Conservation (phyloP, 2,113 vertebrate species). For the Cygnus buccinator region DNA sequence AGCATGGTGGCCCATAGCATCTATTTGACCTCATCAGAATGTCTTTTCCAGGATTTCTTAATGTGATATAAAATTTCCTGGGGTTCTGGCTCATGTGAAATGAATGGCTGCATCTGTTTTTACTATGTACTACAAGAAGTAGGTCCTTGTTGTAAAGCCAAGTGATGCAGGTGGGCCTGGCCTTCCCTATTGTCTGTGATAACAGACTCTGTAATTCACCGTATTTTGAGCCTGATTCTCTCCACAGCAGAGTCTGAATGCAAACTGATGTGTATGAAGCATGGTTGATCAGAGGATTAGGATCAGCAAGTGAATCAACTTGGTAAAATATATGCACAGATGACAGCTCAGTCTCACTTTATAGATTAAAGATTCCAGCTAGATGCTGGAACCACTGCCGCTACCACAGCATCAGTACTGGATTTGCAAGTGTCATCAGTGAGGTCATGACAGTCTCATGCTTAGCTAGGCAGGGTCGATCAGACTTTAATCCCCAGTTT, state of each 20-base stretch:
- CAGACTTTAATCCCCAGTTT: not conserved
- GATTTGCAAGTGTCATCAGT: rapidly evolving
- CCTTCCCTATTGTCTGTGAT: not conserved
- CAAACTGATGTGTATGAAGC: not conserved
- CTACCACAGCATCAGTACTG: not conserved
- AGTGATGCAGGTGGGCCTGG: not conserved
- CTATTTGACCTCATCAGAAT: not conserved
- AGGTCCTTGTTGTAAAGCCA: not conserved
- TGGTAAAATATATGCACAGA: not conserved
- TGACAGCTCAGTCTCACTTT: not conserved
- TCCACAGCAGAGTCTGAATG: not conserved
- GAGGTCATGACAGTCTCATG: not conserved
- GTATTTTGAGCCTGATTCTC: not conserved
- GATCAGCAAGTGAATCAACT: not conserved
- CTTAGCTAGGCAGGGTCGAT: not conserved
- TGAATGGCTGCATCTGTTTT: not conserved
- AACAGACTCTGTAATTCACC: not conserved
- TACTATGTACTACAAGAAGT: not conserved
- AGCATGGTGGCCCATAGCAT: not conserved
- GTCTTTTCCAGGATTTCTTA: not conserved
- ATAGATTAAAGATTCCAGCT: no score
- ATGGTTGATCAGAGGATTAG: not conserved
- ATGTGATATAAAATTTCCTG: not conserved
- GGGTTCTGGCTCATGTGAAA: not conserved
- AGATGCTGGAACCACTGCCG: not conserved